A percentile compares a stretch with the other conserved stretches of the same genome.
These are phyloP conservation scores for Penaeus japonicus DNA, from an alignment of 1,140 invertebrate genomes.

Conservation along the genomic window DNA sequence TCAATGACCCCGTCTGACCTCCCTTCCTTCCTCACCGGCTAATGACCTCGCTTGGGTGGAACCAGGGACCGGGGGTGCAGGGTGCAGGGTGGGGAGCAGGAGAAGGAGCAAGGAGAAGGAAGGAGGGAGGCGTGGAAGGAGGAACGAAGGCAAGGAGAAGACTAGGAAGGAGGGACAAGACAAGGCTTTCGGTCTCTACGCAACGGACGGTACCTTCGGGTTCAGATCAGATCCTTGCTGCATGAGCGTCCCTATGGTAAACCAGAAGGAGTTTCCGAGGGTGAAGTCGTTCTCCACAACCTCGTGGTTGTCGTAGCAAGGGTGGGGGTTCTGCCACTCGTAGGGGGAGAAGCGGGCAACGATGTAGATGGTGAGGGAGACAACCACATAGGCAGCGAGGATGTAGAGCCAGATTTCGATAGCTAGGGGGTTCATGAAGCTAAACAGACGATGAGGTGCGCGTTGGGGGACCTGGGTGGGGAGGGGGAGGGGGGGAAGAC, in stretches of 20 bases:
- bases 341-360: slow-evolving; percentile 67
- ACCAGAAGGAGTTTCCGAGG: slow-evolving; percentile 93
- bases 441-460: slow-evolving; percentile 70
- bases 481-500: not conserved
- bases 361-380: slow-evolving; percentile 70
- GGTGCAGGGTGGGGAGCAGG: not conserved
- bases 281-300: slow-evolving; percentile 90
- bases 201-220: slow-evolving; percentile 72
- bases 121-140: not conserved
- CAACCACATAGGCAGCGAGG: slow-evolving; percentile 68
- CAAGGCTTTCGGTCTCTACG: not conserved
- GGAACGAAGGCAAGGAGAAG: not conserved
- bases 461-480: slow-evolving; percentile 60
- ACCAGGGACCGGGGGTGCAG: not conserved
- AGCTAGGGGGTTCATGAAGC: slow-evolving; percentile 71
- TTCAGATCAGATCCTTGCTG: slow-evolving; percentile 91
- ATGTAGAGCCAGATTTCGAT: slow-evolving; percentile 75
- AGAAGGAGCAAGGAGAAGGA: not conserved
- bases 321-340: slow-evolving; percentile 72
- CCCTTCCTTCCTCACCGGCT: too few species aligned
- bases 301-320: slow-evolving; percentile 78
- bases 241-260: slow-evolving; percentile 93
- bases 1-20: too few species aligned
- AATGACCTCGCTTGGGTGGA: not conserved
- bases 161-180: too few species aligned